phyloP scores from a whole-genome alignment of 2,113 vertebrate species.

The Hyaena hyaena region DNA sequence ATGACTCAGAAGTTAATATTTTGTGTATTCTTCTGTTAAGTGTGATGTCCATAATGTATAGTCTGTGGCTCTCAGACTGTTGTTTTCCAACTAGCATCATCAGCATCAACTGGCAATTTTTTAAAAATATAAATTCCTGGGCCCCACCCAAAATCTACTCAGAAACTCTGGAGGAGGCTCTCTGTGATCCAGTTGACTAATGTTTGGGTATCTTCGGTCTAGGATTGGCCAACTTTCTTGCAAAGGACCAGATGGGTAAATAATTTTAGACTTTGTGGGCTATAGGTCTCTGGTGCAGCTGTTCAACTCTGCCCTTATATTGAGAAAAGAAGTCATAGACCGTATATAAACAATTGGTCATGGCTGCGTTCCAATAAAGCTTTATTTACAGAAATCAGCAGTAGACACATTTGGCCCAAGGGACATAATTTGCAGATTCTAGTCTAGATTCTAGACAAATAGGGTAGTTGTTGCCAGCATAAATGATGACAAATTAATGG shows the following conservation, averaged over 20 bases:
- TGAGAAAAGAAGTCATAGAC: not conserved
- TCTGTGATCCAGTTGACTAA: not conserved
- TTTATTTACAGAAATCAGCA: not conserved
- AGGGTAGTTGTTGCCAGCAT: not conserved
- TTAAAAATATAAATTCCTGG: not conserved
- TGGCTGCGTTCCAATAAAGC: not conserved
- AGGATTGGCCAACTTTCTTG: not conserved
- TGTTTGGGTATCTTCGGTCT: not conserved
- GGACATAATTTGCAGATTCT: not conserved
- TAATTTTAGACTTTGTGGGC: slow-evolving; percentile 17
- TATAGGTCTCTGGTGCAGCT: not conserved
- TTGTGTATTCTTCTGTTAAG: slow-evolving; percentile 7
- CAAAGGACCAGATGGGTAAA: slow-evolving; percentile 1
- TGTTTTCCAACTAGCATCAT: not conserved
- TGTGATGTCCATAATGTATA: not conserved
- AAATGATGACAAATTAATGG: slow-evolving; percentile 4
- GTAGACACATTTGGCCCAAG: not conserved
- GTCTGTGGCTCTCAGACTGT: not conserved
- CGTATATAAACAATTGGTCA: not conserved
- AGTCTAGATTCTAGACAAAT: not conserved
- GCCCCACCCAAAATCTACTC: not conserved
- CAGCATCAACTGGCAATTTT: not conserved
- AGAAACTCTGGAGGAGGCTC: not conserved
- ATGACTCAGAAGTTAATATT: not conserved
- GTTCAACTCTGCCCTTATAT: not conserved